A percentile compares a stretch with the other conserved stretches of the same genome.
These are phyloP conservation scores for Troides aeacus DNA, from an alignment of 2,888 invertebrate species.

Conservation along the genomic window DNA sequence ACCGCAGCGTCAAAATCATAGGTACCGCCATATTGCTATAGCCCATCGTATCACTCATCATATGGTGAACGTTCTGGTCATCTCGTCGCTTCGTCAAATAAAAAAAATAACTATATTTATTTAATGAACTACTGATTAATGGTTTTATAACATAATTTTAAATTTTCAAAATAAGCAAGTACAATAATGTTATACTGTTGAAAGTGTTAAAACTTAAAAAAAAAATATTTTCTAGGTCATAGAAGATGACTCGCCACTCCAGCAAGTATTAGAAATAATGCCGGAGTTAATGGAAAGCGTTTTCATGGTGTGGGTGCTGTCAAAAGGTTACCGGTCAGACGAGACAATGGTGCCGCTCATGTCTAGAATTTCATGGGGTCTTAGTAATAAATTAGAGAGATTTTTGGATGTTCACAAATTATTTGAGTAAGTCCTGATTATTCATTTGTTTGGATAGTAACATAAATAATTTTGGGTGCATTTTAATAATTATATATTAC, in stretches of 20 bases:
- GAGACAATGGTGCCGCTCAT: slow-evolving; percentile 92
- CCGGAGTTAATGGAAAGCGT: slow-evolving; percentile 91
- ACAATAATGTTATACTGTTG: too few species aligned
- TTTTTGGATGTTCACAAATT: slow-evolving; percentile 85
- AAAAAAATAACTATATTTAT: too few species aligned
- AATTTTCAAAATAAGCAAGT: too few species aligned
- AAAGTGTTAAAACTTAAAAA: background rate
- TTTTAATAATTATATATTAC: too few species aligned
- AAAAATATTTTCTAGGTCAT: slow-evolving; percentile 77
- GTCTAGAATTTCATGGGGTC: slow-evolving; percentile 89
- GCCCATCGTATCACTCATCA: too few species aligned
- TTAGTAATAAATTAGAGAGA: slow-evolving; percentile 87
- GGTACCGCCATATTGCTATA: too few species aligned
- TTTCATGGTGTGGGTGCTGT: slow-evolving; percentile 95
- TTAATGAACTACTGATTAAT: too few species aligned
- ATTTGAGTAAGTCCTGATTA: slow-evolving; percentile 83
- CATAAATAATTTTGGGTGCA: too few species aligned
- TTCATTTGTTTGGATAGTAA: background rate
- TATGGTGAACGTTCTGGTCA: too few species aligned
- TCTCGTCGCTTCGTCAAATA: too few species aligned
- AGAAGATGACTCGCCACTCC: slow-evolving; percentile 84
- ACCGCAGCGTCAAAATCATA: too few species aligned
- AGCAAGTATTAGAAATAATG: slow-evolving; percentile 85
- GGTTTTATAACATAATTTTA: too few species aligned
- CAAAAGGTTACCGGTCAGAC: slow-evolving; percentile 89